These are phyloP conservation scores for Hirtodrosophila duncani DNA, from an alignment of 2,888 invertebrate species.

Conservation along the genomic window DNA sequence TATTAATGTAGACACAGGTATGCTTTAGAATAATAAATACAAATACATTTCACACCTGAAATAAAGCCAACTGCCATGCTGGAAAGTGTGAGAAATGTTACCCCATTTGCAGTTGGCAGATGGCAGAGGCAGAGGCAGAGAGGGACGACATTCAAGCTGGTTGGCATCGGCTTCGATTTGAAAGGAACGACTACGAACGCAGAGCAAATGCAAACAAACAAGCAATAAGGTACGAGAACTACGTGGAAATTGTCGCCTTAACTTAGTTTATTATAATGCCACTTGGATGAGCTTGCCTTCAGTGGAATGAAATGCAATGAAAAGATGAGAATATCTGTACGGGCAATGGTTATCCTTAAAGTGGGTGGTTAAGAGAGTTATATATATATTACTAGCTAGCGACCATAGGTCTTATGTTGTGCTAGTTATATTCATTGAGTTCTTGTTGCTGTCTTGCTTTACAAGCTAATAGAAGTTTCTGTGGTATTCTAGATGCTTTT, in stretches of 20 bases:
- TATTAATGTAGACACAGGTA: no score
- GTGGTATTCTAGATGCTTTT: no score
- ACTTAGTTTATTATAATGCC: conserved; percentile 70
- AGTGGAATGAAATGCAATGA: conserved; percentile 18
- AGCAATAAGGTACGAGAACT: conserved; percentile 63
- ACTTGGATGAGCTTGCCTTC: conserved; percentile 57
- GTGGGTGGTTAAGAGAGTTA: no score
- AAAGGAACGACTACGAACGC: conserved; percentile 38
- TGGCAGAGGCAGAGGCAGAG: not conserved
- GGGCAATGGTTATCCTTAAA: no score
- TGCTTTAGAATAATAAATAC: no score
- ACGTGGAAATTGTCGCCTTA: conserved; percentile 67
- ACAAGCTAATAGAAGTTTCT: no score
- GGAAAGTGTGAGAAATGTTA: conserved; percentile 26
- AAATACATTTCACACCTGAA: no score
- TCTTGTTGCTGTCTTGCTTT: no score
- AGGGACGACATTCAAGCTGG: not conserved
- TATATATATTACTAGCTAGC: no score
- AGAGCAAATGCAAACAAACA: conserved; percentile 66
- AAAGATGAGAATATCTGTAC: not conserved
- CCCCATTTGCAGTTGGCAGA: conserved; percentile 24
- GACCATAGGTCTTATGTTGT: no score
- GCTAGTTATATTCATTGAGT: no score
- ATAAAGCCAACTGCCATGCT: no score
- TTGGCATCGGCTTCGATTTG: conserved; percentile 40